Evolutionary conservation across 2,797 vertebrate species (phyloP).

Genomic region (Smutsia gigantea): DNA sequence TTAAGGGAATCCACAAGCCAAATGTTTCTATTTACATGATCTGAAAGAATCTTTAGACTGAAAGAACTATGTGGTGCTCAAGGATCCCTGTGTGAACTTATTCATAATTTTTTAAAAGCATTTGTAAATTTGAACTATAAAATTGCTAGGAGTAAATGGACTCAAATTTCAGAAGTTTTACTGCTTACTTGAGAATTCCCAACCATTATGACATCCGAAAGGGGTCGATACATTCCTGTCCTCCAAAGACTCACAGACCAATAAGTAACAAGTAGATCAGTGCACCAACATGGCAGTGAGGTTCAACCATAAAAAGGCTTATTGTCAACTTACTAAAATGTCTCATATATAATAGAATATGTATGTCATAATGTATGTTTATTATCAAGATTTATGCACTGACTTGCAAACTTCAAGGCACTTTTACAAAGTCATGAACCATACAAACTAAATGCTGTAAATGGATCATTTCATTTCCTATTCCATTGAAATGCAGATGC

Average conservation of each 20-base stretch:
- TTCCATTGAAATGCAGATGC: conserved; percentile 48
- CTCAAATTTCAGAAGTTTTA: conserved; percentile 4
- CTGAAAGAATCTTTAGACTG: not conserved
- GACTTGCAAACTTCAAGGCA: conserved; percentile 68
- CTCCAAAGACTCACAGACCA: not conserved
- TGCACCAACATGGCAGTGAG: not conserved
- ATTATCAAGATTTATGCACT: conserved; percentile 64
- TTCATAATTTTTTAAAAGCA: not conserved
- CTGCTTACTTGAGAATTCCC: conserved; percentile 13
- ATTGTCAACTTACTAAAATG: conserved; percentile 49
- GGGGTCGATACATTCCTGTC: not conserved
- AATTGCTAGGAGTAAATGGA: not conserved
- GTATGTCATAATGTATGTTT: conserved; percentile 15
- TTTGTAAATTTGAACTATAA: not conserved
- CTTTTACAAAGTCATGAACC: conserved; percentile 62
- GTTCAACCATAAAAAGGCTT: conserved; percentile 35
- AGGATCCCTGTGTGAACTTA: not conserved
- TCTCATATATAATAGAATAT: conserved; percentile 41
- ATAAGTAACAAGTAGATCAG: conserved; percentile 2
- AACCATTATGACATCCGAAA: not conserved
- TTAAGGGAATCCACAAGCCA: not conserved
- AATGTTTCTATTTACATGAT: not conserved
- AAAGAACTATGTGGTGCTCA: conserved; percentile 5
- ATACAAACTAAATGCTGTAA: conserved; percentile 57
- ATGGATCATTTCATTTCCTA: conserved; percentile 62